phyloP scores from a whole-genome alignment of 2,113 vertebrate genomes.

The Apteryx owenii region DNA sequence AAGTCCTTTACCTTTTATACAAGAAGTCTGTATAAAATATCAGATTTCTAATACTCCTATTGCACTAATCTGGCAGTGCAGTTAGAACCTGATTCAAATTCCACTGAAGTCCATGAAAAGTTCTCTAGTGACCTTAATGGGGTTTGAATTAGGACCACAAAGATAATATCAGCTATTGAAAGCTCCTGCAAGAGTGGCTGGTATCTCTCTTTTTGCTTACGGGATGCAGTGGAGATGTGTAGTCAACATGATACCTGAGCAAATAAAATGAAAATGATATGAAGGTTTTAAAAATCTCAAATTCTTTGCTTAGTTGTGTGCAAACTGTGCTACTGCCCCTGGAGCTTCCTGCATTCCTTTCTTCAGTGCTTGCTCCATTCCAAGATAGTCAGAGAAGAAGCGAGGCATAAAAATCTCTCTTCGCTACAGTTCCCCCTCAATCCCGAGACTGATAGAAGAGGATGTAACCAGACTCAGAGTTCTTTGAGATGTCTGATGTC shows the following conservation, averaged over 20 bases:
- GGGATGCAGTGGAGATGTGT: slow-evolving; percentile 63
- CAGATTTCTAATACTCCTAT: slow-evolving; percentile 43
- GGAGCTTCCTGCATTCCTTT: slow-evolving; percentile 72
- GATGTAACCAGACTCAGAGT: slow-evolving; percentile 88
- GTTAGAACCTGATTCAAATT: slow-evolving; percentile 34
- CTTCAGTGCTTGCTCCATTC: slow-evolving; percentile 75
- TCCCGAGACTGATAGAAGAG: slow-evolving; percentile 89
- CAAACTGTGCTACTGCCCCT: slow-evolving; percentile 79
- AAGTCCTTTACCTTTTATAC: slow-evolving; percentile 23
- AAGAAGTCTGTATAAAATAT: slow-evolving; percentile 6
- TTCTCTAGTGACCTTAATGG: slow-evolving; percentile 20
- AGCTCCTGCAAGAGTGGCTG: slow-evolving; percentile 70
- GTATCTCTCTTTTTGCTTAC: slow-evolving; percentile 67
- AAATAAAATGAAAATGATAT: slow-evolving; percentile 76
- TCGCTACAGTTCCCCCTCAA: slow-evolving; percentile 63
- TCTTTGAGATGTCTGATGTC: slow-evolving; percentile 88
- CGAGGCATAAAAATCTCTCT: slow-evolving; percentile 68
- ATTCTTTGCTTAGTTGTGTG: slow-evolving; percentile 76
- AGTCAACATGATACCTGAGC: slow-evolving; percentile 81
- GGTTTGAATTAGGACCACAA: slow-evolving; percentile 41
- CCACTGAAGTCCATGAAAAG: slow-evolving; percentile 1
- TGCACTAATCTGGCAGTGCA: slow-evolving; percentile 48
- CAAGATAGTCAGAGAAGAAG: slow-evolving; percentile 63
- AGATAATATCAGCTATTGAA: slow-evolving; percentile 48
- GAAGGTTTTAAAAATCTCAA: slow-evolving; percentile 64